phyloP scores from a whole-genome alignment of 2,113 vertebrate species.

The Sarotherodon lohbergeri region DNA sequence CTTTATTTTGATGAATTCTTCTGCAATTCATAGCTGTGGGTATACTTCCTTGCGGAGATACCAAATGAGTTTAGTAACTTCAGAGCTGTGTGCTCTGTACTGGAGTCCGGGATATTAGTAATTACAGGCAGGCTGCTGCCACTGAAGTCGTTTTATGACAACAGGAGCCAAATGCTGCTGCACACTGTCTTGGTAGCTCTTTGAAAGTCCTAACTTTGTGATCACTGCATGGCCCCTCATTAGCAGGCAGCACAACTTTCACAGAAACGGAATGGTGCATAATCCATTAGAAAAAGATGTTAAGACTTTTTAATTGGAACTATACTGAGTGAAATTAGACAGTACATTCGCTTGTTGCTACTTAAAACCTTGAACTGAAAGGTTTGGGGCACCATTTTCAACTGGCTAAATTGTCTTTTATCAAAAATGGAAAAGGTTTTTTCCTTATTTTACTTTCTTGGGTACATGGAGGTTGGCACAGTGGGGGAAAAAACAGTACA shows the following conservation, averaged over 20 bases:
- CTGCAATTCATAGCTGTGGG: background rate
- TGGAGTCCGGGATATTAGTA: slow-evolving; percentile 24
- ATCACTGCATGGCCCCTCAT: slow-evolving; percentile 31
- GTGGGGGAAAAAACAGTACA: background rate
- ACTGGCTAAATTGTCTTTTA: background rate
- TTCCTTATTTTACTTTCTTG: background rate
- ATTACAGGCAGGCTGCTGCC: slow-evolving; percentile 22
- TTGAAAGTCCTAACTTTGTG: slow-evolving; percentile 26
- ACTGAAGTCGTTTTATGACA: slow-evolving; percentile 25
- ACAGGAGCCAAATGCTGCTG: slow-evolving; percentile 9
- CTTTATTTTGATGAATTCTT: slow-evolving; percentile 20
- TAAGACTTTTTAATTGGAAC: background rate
- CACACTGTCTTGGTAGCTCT: background rate
- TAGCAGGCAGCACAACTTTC: slow-evolving; percentile 1
- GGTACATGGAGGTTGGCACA: background rate
- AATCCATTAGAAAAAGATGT: background rate
- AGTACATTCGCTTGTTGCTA: background rate
- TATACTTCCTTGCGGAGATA: slow-evolving; percentile 7
- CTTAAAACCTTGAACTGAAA: background rate
- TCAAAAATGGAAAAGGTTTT: background rate
- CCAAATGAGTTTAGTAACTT: slow-evolving; percentile 33
- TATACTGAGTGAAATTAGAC: background rate
- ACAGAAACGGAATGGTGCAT: background rate
- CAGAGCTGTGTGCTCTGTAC: background rate
- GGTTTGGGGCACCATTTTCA: background rate